phyloP scores from a whole-genome alignment of 1,140 invertebrate species.

The Cydia splendana region DNA sequence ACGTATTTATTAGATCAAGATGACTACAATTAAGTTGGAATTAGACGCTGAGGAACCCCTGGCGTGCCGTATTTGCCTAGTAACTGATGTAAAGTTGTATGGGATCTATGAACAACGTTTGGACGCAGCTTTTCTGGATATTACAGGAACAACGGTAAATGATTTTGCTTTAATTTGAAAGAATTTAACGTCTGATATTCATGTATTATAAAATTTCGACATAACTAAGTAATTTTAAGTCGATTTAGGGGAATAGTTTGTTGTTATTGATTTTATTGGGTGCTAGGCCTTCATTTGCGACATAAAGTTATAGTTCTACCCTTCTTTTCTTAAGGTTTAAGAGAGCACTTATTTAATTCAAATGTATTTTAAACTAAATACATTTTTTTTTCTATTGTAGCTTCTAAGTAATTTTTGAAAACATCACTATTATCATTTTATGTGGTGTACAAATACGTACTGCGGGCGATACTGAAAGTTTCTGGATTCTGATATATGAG shows the following conservation, averaged over 20 bases:
- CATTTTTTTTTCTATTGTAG: too few relatives aligned
- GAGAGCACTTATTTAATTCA: too few relatives aligned
- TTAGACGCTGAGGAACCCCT: neutral
- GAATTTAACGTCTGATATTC: neutral
- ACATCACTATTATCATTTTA: too few relatives aligned
- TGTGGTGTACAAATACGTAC: too few relatives aligned
- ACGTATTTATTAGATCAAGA: neutral
- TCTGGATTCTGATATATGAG: too few relatives aligned
- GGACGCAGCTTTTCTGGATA: slow-evolving; percentile 13
- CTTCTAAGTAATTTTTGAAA: too few relatives aligned
- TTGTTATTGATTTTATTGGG: slow-evolving; percentile 6
- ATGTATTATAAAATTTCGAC: neutral
- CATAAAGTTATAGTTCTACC: too few relatives aligned
- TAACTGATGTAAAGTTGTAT: neutral
- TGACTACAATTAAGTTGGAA: slow-evolving; percentile 18
- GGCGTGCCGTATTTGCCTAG: slow-evolving; percentile 20
- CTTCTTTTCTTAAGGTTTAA: too few relatives aligned
- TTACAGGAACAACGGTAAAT: slow-evolving; percentile 11
- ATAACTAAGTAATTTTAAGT: neutral
- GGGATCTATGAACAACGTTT: slow-evolving; percentile 1
- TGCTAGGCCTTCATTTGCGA: too few relatives aligned
- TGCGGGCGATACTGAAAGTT: too few relatives aligned
- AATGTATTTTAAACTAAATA: too few relatives aligned
- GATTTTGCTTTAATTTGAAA: neutral
- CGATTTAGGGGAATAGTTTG: neutral